Conservation (phyloP, 2,888 invertebrate species). For the Acleris holmiana region DNA sequence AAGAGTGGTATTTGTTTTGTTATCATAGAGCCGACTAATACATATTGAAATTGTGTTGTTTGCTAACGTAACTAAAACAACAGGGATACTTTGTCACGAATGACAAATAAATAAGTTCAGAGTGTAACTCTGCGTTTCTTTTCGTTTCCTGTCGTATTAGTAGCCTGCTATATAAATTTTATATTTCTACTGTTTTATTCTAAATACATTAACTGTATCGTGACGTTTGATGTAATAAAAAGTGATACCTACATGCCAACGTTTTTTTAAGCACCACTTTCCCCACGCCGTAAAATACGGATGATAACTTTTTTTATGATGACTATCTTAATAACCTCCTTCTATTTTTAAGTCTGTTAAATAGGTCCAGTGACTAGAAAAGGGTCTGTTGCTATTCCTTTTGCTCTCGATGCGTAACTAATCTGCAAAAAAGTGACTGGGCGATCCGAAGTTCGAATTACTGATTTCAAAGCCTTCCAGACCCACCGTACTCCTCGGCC, state of each 20-base stretch:
- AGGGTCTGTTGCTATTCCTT: too few relatives aligned
- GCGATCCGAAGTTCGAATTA: too few relatives aligned
- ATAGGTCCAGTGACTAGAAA: too few relatives aligned
- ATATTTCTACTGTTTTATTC: slow-evolving; percentile 31
- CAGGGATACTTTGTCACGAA: slow-evolving; percentile 4
- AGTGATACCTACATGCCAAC: not conserved
- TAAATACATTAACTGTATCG: slow-evolving; percentile 10
- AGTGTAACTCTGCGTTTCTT: not conserved
- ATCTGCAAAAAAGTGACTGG: too few relatives aligned
- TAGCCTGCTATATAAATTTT: slow-evolving; percentile 13
- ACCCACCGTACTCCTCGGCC: too few relatives aligned
- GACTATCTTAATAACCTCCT: too few relatives aligned
- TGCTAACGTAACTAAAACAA: slow-evolving; percentile 15
- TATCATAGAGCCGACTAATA: not conserved
- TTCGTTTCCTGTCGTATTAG: slow-evolving; percentile 24
- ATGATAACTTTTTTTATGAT: too few relatives aligned
- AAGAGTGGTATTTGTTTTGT: not conserved
- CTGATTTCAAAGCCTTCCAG: too few relatives aligned
- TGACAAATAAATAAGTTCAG: not conserved
- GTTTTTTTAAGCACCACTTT: too few relatives aligned
- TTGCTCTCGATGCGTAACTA: too few relatives aligned
- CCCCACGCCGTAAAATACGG: too few relatives aligned
- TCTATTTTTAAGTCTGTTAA: too few relatives aligned
- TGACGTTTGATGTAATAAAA: slow-evolving; percentile 21
- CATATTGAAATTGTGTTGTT: slow-evolving; percentile 12